Evolutionary conservation across 2,888 invertebrate species (phyloP).

Genomic region (Harpalus rufipes): DNA sequence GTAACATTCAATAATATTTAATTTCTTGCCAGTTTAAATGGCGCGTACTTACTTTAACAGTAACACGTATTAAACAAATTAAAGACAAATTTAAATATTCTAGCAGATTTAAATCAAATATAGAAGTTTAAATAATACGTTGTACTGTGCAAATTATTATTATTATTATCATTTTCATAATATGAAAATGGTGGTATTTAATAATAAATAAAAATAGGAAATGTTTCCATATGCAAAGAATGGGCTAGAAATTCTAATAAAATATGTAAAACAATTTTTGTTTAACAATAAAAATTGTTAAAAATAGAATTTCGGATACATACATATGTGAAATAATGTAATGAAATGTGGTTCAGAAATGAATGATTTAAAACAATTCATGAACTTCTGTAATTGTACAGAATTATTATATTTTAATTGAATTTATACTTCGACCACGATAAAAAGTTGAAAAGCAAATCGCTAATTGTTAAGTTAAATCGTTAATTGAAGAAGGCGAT

Average conservation of each 20-base stretch:
- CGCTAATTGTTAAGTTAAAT: too few relatives aligned
- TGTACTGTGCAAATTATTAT: conserved; percentile 14
- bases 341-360: not conserved
- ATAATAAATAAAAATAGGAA: conserved; percentile 4
- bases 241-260: not conserved
- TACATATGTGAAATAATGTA: not conserved
- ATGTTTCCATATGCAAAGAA: not conserved
- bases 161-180: not conserved
- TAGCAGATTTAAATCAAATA: conserved; percentile 16
- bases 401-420: too few relatives aligned
- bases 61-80: conserved; percentile 21
- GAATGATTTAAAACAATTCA: too few relatives aligned
- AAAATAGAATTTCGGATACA: not conserved
- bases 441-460: too few relatives aligned
- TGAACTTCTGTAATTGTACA: too few relatives aligned
- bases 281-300: not conserved
- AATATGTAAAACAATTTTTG: not conserved
- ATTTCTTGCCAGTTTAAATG: conserved; percentile 8
- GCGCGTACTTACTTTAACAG: conserved; percentile 59
- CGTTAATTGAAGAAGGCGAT: too few relatives aligned
- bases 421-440: too few relatives aligned
- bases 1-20: conserved; percentile 45
- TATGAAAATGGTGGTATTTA: not conserved
- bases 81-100: conserved; percentile 11
- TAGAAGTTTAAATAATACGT: conserved; percentile 16